phyloP scores from a whole-genome alignment of 2,113 vertebrate species.

The Pseudorasbora parva region DNA sequence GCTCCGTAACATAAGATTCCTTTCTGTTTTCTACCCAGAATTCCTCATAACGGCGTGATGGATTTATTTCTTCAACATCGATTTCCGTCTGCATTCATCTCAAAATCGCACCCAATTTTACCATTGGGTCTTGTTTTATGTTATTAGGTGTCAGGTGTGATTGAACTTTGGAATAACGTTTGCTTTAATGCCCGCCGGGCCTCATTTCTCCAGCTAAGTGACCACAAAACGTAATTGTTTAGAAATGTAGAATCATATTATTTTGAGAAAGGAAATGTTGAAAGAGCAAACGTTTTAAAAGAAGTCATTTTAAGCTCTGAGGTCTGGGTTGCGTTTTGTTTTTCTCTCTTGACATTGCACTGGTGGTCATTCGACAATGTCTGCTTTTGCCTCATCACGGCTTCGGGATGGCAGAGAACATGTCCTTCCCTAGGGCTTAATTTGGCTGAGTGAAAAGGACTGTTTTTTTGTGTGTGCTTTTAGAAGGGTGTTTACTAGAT shows the following conservation, averaged over 20 bases:
- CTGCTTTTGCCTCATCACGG: background rate
- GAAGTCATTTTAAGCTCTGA: constrained; percentile 10
- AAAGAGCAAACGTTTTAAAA: background rate
- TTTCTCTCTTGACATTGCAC: background rate
- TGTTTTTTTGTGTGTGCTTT: background rate
- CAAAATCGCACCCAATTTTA: constrained; percentile 22
- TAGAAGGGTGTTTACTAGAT: constrained; percentile 32
- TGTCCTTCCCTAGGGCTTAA: background rate
- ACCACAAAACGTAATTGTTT: constrained; percentile 27
- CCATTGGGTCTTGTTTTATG: constrained; percentile 7
- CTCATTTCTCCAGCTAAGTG: constrained; percentile 13
- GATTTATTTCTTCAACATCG: constrained; percentile 34
- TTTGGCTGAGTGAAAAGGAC: background rate
- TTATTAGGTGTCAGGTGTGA: constrained; percentile 36
- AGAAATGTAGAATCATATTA: constrained; percentile 7
- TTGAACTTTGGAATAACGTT: constrained; percentile 38
- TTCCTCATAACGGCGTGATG: constrained; percentile 33
- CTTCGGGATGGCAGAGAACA: background rate
- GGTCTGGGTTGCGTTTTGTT: constrained; percentile 17
- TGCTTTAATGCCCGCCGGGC: constrained; percentile 37
- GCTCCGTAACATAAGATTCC: constrained; percentile 1
- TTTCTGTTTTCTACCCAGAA: constrained; percentile 49
- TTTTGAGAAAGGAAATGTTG: constrained; percentile 10
- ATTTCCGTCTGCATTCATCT: constrained; percentile 39
- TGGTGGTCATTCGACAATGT: background rate